phyloP scores from a whole-genome alignment of 2,888 invertebrate genomes.

The Neoscelio sp. region DNA sequence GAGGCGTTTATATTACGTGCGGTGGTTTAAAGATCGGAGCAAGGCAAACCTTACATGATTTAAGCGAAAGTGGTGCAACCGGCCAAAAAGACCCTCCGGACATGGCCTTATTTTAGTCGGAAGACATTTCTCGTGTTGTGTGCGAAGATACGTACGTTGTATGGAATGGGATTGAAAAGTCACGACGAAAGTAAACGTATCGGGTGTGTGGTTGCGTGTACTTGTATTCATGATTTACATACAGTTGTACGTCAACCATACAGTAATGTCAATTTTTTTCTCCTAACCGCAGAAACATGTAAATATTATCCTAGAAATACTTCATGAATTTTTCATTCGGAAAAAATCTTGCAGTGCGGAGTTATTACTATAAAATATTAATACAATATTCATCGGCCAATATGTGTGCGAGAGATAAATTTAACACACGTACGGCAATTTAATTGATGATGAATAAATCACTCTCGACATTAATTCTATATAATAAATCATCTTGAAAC shows the following conservation, averaged over 20 bases:
- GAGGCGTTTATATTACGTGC: slow-evolving; percentile 21
- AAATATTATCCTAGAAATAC: slow-evolving; percentile 35
- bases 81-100: slow-evolving; percentile 50
- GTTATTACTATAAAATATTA: slow-evolving; percentile 24
- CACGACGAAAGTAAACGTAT: slow-evolving; percentile 30
- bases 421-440: not conserved
- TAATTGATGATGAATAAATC: slow-evolving; percentile 3
- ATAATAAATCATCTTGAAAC: not conserved
- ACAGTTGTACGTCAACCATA: slow-evolving; percentile 3
- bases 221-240: slow-evolving; percentile 10
- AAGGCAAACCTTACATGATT: slow-evolving; percentile 32
- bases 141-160: slow-evolving; percentile 23
- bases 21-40: slow-evolving; percentile 19
- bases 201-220: slow-evolving; percentile 5
- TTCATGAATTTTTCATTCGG: slow-evolving; percentile 34
- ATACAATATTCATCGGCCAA: slow-evolving; percentile 9
- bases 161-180: slow-evolving; percentile 38
- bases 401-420: slow-evolving; percentile 14
- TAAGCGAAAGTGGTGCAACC: slow-evolving; percentile 38
- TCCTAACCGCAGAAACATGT: slow-evolving; percentile 18
- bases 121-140: slow-evolving; percentile 31
- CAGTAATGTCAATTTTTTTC: slow-evolving; percentile 24
- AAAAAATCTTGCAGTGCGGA: slow-evolving; percentile 17
- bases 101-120: slow-evolving; percentile 47
- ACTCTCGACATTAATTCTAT: not conserved